Percentiles rank a stretch among this genome's conserved stretches.
phyloP scores from a whole-genome alignment of 92 coral and sea anemone species.

The Virgularia gustaviana region DNA sequence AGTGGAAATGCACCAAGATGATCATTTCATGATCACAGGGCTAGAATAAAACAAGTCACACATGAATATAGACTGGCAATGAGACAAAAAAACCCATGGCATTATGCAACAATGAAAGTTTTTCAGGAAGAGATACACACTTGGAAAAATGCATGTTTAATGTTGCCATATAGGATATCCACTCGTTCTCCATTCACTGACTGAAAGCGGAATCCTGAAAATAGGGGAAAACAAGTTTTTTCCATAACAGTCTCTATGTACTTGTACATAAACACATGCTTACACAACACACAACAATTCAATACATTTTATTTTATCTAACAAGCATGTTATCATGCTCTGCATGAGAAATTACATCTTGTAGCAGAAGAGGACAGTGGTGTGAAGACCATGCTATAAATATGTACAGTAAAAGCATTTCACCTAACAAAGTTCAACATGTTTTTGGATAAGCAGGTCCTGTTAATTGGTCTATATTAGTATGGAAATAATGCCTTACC shows the following conservation, averaged over 20 bases:
- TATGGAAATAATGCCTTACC: too few species aligned
- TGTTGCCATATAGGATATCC: slow-evolving; percentile 89
- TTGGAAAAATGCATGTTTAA: slow-evolving; percentile 93
- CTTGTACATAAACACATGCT: background rate
- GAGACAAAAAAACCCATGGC: background rate
- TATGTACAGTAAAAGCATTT: too few species aligned
- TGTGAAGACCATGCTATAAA: too few species aligned
- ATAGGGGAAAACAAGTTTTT: background rate
- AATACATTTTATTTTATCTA: too few species aligned
- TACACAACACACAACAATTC: background rate
- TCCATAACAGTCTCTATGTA: background rate
- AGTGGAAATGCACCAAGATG: slow-evolving; percentile 86
- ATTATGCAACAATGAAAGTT: background rate
- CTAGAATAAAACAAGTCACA: slow-evolving; percentile 54
- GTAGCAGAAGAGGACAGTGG: too few species aligned
- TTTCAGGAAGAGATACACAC: slow-evolving; percentile 37
- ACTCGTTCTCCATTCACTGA: slow-evolving; percentile 87
- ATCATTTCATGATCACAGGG: slow-evolving; percentile 99
- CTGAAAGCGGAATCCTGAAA: slow-evolving; percentile 86
- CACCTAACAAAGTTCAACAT: too few species aligned
- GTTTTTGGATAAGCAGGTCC: too few species aligned
- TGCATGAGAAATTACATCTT: too few species aligned
- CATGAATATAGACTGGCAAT: background rate
- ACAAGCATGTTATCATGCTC: too few species aligned
- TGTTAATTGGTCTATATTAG: too few species aligned